Conservation (phyloP, 2,888 invertebrate species). For the Sesia apiformis region DNA sequence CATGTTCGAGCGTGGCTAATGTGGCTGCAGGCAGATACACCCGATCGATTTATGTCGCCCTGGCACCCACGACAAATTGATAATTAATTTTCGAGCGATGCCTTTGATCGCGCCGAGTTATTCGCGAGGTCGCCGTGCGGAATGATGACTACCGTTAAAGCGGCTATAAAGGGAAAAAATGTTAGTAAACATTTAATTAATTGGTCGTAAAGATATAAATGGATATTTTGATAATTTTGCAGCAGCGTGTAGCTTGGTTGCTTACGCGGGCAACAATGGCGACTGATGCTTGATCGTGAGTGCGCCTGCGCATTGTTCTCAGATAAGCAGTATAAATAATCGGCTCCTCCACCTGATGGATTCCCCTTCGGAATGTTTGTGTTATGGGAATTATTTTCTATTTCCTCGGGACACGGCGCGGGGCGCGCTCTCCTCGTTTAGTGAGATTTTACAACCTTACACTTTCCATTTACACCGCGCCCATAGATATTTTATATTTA, state of each 20-base stretch:
- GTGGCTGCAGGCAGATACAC: conserved; percentile 63
- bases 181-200: conserved; percentile 4
- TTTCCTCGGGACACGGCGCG: conserved; percentile 17
- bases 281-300: conserved; percentile 32
- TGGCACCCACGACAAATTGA: conserved; percentile 73
- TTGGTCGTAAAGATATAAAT: neutral
- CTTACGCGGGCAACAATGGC: conserved; percentile 5
- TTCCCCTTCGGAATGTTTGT: conserved; percentile 32
- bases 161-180: conserved; percentile 18
- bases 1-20: conserved; percentile 67
- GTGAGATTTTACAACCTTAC: no score
- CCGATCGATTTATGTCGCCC: conserved; percentile 72
- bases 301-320: conserved; percentile 42
- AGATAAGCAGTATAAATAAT: conserved; percentile 58
- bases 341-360: conserved; percentile 41
- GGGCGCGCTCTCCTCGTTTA: no score
- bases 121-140: conserved; percentile 46
- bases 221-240: neutral
- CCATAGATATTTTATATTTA: no score
- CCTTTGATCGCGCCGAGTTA: conserved; percentile 68
- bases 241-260: neutral
- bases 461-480: no score
- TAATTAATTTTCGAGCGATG: conserved; percentile 67
- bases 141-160: conserved; percentile 42
- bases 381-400: conserved; percentile 30